phyloP scores from a whole-genome alignment of 2,888 invertebrate species.

The Serrognathus titanus region DNA sequence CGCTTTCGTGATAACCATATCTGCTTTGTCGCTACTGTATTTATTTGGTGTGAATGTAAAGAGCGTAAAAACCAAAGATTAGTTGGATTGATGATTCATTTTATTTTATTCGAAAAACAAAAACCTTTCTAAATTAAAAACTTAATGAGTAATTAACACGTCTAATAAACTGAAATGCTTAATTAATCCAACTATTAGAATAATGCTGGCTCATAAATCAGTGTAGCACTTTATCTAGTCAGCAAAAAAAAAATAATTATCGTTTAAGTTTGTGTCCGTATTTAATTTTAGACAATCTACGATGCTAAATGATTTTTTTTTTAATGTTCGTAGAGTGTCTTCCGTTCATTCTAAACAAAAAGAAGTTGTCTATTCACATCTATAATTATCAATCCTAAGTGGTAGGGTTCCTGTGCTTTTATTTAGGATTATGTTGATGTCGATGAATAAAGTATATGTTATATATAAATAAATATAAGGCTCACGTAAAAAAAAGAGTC shows the following conservation, averaged over 20 bases:
- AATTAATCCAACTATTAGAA: constrained; percentile 27
- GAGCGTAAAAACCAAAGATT: constrained; percentile 46
- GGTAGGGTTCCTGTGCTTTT: too few species aligned
- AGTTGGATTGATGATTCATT: constrained; percentile 23
- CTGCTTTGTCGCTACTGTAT: constrained; percentile 45
- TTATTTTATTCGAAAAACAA: not conserved
- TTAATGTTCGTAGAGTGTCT: too few species aligned
- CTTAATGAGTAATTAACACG: not conserved
- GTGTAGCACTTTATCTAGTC: constrained; percentile 43
- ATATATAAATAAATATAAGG: too few species aligned
- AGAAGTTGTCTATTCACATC: too few species aligned
- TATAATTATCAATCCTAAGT: too few species aligned
- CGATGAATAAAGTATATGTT: not conserved
- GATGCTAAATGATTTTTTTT: not conserved
- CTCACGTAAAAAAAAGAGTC: too few species aligned
- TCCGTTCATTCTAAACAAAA: too few species aligned
- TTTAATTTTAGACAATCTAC: constrained; percentile 15
- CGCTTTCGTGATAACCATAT: constrained; percentile 49
- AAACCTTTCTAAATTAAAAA: not conserved
- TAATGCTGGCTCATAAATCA: constrained; percentile 42
- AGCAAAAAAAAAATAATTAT: constrained; percentile 32
- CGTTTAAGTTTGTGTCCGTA: constrained; percentile 27
- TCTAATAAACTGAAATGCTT: not conserved
- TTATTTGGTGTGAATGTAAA: constrained; percentile 44
- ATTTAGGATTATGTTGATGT: not conserved